phyloP scores from a whole-genome alignment of 2,113 vertebrate species.

The Thryonomys swinderianus region DNA sequence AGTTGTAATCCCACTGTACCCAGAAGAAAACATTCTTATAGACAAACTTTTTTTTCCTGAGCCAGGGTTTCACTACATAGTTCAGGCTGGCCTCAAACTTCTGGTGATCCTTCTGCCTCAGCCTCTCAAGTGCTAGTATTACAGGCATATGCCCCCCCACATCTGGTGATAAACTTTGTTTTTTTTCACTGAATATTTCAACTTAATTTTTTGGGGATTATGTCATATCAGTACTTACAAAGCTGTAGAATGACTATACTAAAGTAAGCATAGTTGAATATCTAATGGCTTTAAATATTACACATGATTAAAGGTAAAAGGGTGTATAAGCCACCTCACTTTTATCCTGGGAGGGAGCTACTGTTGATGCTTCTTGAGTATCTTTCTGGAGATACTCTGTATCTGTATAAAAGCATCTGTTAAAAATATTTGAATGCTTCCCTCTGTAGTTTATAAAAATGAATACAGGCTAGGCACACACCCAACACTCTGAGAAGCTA shows the following conservation, averaged over 20 bases:
- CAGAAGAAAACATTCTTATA: not conserved
- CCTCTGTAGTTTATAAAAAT: conserved; percentile 35
- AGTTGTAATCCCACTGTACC: not conserved
- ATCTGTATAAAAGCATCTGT: conserved; percentile 20
- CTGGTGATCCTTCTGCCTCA: too few species aligned
- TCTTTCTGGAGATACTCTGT: conserved; percentile 23
- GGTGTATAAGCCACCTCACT: not conserved
- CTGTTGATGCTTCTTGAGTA: conserved; percentile 34
- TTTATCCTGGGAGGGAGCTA: not conserved
- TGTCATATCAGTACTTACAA: not conserved
- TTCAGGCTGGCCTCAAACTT: too few species aligned
- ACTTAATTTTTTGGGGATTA: not conserved
- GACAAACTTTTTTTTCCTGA: not conserved
- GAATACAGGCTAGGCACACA: not conserved
- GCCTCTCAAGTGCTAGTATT: too few species aligned
- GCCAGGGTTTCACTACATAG: too few species aligned
- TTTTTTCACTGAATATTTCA: not conserved
- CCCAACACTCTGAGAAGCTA: not conserved
- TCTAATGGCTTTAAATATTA: conserved; percentile 3
- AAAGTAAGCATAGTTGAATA: conserved; percentile 18
- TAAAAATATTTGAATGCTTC: conserved; percentile 19
- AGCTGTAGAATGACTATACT: not conserved
- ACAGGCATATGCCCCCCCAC: too few species aligned
- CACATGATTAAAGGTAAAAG: not conserved
- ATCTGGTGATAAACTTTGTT: not conserved